Base-by-base conservation (phyloP, 2,797 vertebrate genomes). In the Chiroxiphia lanceolata region DNA sequence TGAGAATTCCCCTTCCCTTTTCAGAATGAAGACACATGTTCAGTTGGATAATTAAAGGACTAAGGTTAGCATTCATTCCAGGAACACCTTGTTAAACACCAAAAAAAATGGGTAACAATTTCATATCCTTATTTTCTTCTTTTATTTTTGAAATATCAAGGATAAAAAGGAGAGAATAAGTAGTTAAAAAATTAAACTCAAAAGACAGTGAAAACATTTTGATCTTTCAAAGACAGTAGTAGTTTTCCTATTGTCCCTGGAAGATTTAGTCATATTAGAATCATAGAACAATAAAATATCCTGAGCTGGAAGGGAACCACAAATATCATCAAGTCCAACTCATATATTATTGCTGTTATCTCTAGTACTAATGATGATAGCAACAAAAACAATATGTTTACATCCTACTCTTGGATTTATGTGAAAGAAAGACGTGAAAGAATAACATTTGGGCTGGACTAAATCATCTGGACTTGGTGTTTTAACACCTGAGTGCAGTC, bases 391-490 rank as follows among this genome's bases (percentile, higher is more conserved):
- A 80, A 85, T 77, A 47, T 68, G 11, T 47, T 71, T 44, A 0
- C 6, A 54, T 27, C 15, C 5, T 34, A 0, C 5, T 57, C 31
- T 65, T 45, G 29, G 27, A 40, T 31, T 13, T 10, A 0, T 5
- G n/a, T 67, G 75, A 71, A 76, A 64, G 33, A 17, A 57, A 75
- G 17, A 54, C 19, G 3, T 18, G 29, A 44, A 19, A 47, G 15
- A 21, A 34, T 6, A 26, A 83, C 7, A 42, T 63, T 40, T 2
- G 1, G 0, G 0, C 9, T 9, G 12, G 13, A 13, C 7, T 77
- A 42, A 67, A 51, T 67, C 22, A 31, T 0, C 0, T 13, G 15
- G 10, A 2, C 15, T 31, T 74, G 20, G 8, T 77, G 12, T 9
- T 50, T 21, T 11, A 89, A 67, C 31, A 53, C 5, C 40, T n/a